phyloP scores from a whole-genome alignment of 1,140 invertebrate species.

The Pectinophora gossypiella region DNA sequence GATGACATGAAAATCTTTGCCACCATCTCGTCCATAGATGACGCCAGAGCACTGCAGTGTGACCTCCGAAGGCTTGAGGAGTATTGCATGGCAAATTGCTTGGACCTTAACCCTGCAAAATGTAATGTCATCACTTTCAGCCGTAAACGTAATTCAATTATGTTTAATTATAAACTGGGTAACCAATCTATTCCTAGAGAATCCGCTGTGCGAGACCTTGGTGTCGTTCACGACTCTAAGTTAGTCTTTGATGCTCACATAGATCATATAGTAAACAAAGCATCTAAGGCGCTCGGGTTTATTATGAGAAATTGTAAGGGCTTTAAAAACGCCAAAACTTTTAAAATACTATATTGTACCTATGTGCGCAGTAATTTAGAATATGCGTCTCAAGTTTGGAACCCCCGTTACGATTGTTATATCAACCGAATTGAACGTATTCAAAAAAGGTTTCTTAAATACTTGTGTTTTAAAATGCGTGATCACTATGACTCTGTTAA shows the following conservation, averaged over 20 bases:
- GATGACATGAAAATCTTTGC: too few species aligned
- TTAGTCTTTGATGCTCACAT: not conserved
- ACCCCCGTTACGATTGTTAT: not conserved
- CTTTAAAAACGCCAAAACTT: not conserved
- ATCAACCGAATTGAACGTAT: not conserved
- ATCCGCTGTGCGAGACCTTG: not conserved
- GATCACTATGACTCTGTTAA: too few species aligned
- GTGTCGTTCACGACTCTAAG: not conserved
- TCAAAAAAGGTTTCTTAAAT: constrained; percentile 1
- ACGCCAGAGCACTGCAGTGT: too few species aligned
- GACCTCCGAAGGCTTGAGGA: too few species aligned
- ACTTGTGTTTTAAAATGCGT: too few species aligned
- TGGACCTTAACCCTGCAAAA: too few species aligned
- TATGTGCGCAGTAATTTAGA: not conserved
- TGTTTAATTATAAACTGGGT: too few species aligned
- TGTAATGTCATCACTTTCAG: too few species aligned
- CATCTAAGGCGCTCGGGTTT: not conserved
- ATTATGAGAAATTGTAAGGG: not conserved
- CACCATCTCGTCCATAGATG: too few species aligned
- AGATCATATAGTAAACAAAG: not conserved
- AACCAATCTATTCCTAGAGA: not conserved
- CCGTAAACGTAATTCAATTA: too few species aligned
- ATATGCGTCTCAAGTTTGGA: not conserved
- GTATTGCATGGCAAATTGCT: too few species aligned
- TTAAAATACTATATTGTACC: constrained; percentile 1